Evolutionary conservation across 2,797 vertebrate genomes (phyloP).

Genomic region (Fistularia commersonii): DNA sequence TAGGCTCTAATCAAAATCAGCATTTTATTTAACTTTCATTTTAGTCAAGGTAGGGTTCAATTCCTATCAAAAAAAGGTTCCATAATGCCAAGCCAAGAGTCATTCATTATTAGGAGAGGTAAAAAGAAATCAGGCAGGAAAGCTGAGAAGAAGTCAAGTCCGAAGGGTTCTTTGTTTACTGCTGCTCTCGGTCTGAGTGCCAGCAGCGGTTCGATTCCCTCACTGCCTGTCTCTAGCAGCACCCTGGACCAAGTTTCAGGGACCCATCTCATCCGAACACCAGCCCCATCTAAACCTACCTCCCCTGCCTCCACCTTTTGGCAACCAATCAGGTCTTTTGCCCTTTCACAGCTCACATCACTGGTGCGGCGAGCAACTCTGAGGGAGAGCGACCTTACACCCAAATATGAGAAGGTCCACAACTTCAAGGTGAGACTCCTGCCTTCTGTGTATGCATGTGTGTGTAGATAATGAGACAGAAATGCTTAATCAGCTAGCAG

Average conservation of each 20-base stretch:
- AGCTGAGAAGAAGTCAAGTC: slow-evolving; percentile 77
- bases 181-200: slow-evolving; percentile 82
- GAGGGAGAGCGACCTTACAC: slow-evolving; percentile 91
- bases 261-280: slow-evolving; percentile 6
- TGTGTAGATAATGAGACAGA: slow-evolving; percentile 6
- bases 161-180: slow-evolving; percentile 80
- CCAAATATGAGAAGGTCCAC: slow-evolving; percentile 98
- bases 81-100: slow-evolving; percentile 87
- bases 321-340: slow-evolving; percentile 98
- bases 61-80: not conserved
- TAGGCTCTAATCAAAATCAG: too few relatives aligned
- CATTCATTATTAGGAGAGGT: slow-evolving; percentile 73
- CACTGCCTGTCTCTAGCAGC: slow-evolving; percentile 25
- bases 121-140: slow-evolving; percentile 72
- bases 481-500: slow-evolving; percentile 46
- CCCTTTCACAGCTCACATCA: slow-evolving; percentile 98
- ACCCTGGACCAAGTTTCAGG: slow-evolving; percentile 15
- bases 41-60: too few relatives aligned
- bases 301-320: slow-evolving; percentile 84
- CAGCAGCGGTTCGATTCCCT: slow-evolving; percentile 39
- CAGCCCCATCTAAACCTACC: slow-evolving; percentile 76
- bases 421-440: slow-evolving; percentile 93
- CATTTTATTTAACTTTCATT: too few relatives aligned
- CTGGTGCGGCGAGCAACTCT: slow-evolving; percentile 95
- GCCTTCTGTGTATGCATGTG: slow-evolving; percentile 14